These are phyloP conservation scores for Hydrotaea diabolus DNA, from an alignment of 2,888 invertebrate species.

Conservation along the genomic window DNA sequence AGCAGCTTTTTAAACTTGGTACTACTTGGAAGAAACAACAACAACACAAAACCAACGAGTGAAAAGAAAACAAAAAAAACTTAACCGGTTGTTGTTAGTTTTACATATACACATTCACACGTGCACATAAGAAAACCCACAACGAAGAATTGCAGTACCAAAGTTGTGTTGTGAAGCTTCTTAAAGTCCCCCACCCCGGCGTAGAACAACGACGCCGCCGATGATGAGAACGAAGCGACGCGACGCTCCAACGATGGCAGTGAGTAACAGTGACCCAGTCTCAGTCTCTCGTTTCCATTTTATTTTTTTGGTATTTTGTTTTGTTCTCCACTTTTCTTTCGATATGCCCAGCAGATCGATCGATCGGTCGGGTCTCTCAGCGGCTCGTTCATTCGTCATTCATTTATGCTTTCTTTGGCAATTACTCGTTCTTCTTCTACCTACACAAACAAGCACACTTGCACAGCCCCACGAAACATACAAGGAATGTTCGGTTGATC, in stretches of 20 bases:
- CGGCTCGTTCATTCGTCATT: not conserved
- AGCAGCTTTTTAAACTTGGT: constrained; percentile 23
- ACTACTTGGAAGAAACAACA: not conserved
- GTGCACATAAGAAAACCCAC: not conserved
- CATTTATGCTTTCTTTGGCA: constrained; percentile 52
- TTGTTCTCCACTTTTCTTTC: constrained; percentile 49
- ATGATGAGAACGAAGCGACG: constrained; percentile 44
- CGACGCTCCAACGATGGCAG: constrained; percentile 65
- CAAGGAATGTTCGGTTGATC: not conserved
- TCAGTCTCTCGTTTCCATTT: constrained; percentile 73
- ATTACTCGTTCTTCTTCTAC: constrained; percentile 32
- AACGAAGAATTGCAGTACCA: not conserved
- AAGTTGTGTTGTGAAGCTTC: constrained; percentile 41
- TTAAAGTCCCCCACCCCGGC: not conserved
- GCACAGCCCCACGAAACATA: not conserved
- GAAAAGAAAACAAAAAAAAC: constrained; percentile 40
- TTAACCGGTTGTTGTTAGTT: constrained; percentile 63
- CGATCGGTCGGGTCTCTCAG: constrained; percentile 11
- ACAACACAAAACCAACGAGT: not conserved
- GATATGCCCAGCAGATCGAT: constrained; percentile 33
- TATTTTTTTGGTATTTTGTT: constrained; percentile 46
- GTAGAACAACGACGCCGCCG: not conserved
- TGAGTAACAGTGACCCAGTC: constrained; percentile 80
- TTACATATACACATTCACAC: constrained; percentile 41
- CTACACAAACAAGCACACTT: constrained; percentile 5